Base-by-base conservation (phyloP, 1,140 invertebrate species). In the Aphaenogaster ashmeadi region DNA sequence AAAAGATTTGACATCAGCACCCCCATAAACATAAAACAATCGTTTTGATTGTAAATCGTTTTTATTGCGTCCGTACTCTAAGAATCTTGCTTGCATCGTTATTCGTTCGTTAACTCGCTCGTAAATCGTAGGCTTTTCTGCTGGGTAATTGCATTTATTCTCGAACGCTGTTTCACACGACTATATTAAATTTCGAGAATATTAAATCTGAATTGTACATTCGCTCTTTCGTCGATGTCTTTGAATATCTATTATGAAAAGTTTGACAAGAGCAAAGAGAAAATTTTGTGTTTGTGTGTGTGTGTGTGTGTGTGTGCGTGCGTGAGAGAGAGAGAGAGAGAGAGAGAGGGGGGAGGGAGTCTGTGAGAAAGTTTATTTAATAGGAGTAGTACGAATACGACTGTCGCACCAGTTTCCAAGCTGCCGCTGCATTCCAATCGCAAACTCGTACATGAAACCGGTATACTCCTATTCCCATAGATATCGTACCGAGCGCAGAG, bases 401-500 rank as follows among this genome's bases (percentile, higher is more conserved):
- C 87, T 87, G 69, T 47, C 41, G 58, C 18, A 8, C 27, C 47
- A 77, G 72, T 87, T 90, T 81, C 62, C 41, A 47, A 60, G 84
- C 33, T 38, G 80, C 75, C 86, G 83, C 33, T 87, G 60, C 54
- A 52, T 87, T 77, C 62, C 44, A 27, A n/a, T 62, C 50, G 38
- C 64, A 56, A 60, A 85, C 69, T 86, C 58, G 66, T 74, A 84
- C 27, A 80, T 80, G 89, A 88, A 86, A 83, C 64, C 33, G 50
- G 13, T 27, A 9, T 79, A 13, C 75, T 89, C 27, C 67, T 83
- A 36, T 81, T 71, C 71, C 21, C 56, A 11, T 88, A 89, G 89
- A 89, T 91, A 89, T 50, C 77, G 36, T 33, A 27, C 71, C 58
- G 64, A 84, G 69, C 21, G 72, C 64, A 69, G 60, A 89, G 81